Evolutionary conservation across 1,140 invertebrate genomes (phyloP), one percentile per base, ranked within the genome.

Genomic region (Heliconius himera): DNA sequence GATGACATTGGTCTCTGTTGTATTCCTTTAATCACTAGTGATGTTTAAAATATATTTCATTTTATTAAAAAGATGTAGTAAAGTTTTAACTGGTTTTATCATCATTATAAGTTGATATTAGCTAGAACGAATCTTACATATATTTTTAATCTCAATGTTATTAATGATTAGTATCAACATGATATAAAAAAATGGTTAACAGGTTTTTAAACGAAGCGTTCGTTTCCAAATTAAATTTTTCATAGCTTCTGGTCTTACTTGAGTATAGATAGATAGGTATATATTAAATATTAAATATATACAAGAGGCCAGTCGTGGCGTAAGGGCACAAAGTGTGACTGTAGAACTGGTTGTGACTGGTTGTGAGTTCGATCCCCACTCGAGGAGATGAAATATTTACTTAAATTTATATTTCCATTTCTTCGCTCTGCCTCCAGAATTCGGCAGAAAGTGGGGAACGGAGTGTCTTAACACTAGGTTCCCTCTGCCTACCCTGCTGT

Each of bases 161-260:
- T n/a, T 66, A 66, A 11, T 56, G 33, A 74, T 74, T 56, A 46
- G n/a, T 70, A 66, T 29, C 0, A 66, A 66, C 60, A 66, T 66
- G 26, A 29, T 66, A 66, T 66, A 66, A 66, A 66, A 56, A 66
- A 22, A 46, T 13, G 13, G 60, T 66, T 29, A 26, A 66, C 60
- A 66, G 60, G 22, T 66, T 66, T 29, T 66, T 26, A 66, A 66
- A 29, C 13, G 13, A 66, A 26, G 4, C 20, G n/a, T 60, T 20
- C 8, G 20, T 3, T 13, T 29, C 4, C 0, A 66, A 26, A 26
- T 66, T 29, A 29, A 74, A 74, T 33, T 20, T 20, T 54, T 41
- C 16, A 41, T 26, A 49, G 74, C 74, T 76, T 76, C 60, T 76
- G 60, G 46, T 74, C 18, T 54, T 74, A 33, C 41, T 74, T 54